Conservation (phyloP, 2,113 vertebrate genomes). For the Tonatia bakeri region DNA sequence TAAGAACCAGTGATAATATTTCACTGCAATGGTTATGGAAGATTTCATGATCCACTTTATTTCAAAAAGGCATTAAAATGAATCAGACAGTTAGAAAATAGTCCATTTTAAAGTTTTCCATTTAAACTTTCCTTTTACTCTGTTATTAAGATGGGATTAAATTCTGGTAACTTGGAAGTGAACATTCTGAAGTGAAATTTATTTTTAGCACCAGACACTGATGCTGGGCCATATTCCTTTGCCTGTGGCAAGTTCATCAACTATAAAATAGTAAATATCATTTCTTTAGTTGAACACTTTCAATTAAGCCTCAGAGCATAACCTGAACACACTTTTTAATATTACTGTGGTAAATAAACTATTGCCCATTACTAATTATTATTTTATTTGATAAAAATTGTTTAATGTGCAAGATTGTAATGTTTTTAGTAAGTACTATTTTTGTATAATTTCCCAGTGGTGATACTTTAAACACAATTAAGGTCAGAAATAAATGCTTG, state of each 20-base stretch:
- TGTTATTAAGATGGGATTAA: conserved; percentile 27
- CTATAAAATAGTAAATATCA: conserved; percentile 72
- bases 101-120: neutral
- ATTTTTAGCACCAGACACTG: conserved; percentile 57
- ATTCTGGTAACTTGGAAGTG: conserved; percentile 27
- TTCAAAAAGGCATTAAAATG: neutral
- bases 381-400: conserved; percentile 70
- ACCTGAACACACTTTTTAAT: conserved; percentile 77
- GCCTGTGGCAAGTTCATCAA: conserved; percentile 68
- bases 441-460: conserved; percentile 76
- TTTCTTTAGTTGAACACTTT: conserved; percentile 58
- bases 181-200: conserved; percentile 29
- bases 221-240: conserved; percentile 58
- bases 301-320: conserved; percentile 77
- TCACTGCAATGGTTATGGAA: neutral
- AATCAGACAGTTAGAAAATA: neutral
- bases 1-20: neutral
- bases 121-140: conserved; percentile 3
- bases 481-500: conserved; percentile 81
- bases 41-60: neutral
- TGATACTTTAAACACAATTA: conserved; percentile 80
- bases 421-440: conserved; percentile 65
- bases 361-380: conserved; percentile 76
- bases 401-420: conserved; percentile 74
- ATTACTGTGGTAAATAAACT: conserved; percentile 77